Percentiles rank a stretch among this genome's conserved stretches.
phyloP scores from a whole-genome alignment of 2,888 invertebrate genomes.

The Entomobrya proxima region DNA sequence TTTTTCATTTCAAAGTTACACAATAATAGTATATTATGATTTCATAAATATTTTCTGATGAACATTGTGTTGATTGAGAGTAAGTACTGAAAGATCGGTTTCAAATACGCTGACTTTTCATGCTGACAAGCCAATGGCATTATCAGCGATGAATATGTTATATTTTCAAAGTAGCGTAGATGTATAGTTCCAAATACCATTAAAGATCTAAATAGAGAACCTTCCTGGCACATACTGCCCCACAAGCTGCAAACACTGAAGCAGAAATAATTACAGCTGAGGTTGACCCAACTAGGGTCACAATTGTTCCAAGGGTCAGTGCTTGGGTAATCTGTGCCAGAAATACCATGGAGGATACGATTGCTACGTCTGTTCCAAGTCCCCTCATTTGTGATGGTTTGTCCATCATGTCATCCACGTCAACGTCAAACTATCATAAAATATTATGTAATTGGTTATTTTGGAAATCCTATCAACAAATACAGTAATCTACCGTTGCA shows the following conservation, averaged over 20 bases:
- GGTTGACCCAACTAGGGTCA: constrained; percentile 88
- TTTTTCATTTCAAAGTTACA: no score
- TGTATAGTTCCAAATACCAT: not conserved
- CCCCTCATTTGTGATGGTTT: constrained; percentile 86
- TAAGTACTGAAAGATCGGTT: no score
- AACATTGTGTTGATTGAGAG: no score
- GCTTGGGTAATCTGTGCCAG: constrained; percentile 95
- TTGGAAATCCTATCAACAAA: not conserved
- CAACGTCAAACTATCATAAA: constrained; percentile 81
- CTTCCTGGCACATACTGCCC: constrained; percentile 89
- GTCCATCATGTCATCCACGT: constrained; percentile 80
- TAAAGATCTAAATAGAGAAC: constrained; percentile 92
- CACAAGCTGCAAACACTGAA: constrained; percentile 88
- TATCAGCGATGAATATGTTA: no score
- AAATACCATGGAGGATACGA: constrained; percentile 97
- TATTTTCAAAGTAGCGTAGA: not conserved
- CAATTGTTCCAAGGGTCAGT: constrained; percentile 89
- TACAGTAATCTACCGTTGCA: no score
- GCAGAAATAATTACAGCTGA: constrained; percentile 92
- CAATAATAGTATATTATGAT: no score
- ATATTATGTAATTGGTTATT: not conserved
- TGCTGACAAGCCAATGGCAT: no score
- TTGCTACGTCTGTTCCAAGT: constrained; percentile 95
- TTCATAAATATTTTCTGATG: no score
- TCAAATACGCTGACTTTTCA: no score